phyloP scores from a whole-genome alignment of 2,797 vertebrate genomes.

The Pseudochaenichthys georgianus region DNA sequence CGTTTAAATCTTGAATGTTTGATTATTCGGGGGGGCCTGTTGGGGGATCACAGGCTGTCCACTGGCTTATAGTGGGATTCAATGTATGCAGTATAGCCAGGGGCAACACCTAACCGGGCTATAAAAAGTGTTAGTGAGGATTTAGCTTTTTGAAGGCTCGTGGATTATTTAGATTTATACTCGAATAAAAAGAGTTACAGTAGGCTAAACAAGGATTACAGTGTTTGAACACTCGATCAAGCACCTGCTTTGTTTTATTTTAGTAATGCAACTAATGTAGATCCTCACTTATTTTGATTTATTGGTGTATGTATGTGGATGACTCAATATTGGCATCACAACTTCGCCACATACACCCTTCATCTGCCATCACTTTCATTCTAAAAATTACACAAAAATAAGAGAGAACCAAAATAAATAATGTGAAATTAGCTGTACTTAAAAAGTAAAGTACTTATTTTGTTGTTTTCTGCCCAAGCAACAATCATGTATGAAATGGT shows the following conservation, averaged over 20 bases:
- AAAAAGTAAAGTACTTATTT: neutral
- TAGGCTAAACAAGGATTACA: neutral
- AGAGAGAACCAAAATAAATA: neutral
- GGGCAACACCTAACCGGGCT: constrained; percentile 7
- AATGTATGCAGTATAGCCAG: constrained; percentile 9
- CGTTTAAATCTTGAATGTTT: constrained; percentile 42
- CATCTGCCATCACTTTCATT: neutral
- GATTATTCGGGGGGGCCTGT: constrained; percentile 27
- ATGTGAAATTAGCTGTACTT: too few species aligned
- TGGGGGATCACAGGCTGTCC: constrained; percentile 33
- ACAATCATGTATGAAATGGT: neutral
- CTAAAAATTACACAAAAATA: neutral
- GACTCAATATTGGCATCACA: neutral
- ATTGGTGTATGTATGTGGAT: constrained; percentile 1
- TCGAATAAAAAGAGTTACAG: neutral
- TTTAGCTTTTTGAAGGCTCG: neutral
- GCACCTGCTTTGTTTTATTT: neutral
- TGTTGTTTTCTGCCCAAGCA: too few species aligned
- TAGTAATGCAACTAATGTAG: neutral
- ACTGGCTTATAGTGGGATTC: constrained; percentile 18
- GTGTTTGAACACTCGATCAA: neutral
- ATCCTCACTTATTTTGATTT: constrained; percentile 7
- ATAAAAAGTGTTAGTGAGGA: neutral
- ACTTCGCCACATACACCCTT: constrained; percentile 1
- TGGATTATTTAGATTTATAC: constrained; percentile 1